A percentile compares a stretch with the other conserved stretches of the same genome.
phyloP scores from a whole-genome alignment of 2,888 invertebrate species.

The Amphipoea lucens region DNA sequence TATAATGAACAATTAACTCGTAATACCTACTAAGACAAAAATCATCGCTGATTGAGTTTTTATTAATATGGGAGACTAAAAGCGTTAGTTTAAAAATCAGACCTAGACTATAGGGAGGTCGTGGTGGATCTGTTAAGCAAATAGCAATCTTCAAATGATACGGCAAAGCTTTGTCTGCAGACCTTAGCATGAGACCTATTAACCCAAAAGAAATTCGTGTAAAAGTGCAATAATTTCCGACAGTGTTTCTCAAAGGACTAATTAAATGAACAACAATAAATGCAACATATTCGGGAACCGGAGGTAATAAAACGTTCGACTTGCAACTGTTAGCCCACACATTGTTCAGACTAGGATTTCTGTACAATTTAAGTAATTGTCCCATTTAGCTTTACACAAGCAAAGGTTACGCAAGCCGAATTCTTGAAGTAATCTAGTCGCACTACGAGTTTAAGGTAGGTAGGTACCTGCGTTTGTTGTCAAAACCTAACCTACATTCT shows the following conservation, averaged over 20 bases:
- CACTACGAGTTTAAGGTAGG: constrained; percentile 22
- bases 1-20: not conserved
- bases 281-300: not conserved
- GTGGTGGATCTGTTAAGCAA: not conserved
- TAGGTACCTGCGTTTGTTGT: constrained; percentile 54
- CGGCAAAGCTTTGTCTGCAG: not conserved
- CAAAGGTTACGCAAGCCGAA: constrained; percentile 60
- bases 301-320: not conserved
- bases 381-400: constrained; percentile 33
- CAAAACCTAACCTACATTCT: constrained; percentile 56
- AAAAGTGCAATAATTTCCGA: not conserved
- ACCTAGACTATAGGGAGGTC: not conserved
- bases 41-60: not conserved
- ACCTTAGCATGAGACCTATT: not conserved
- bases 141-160: not conserved
- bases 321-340: not conserved
- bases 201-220: not conserved
- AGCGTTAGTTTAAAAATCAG: not conserved
- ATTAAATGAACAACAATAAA: not conserved
- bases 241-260: not conserved
- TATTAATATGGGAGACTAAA: not conserved
- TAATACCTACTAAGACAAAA: not conserved
- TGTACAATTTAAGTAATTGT: not conserved
- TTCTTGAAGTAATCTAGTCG: constrained; percentile 57
- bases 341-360: constrained; percentile 13